Conservation (phyloP, 2,797 vertebrate genomes). For the Tiaroga cobitis region DNA sequence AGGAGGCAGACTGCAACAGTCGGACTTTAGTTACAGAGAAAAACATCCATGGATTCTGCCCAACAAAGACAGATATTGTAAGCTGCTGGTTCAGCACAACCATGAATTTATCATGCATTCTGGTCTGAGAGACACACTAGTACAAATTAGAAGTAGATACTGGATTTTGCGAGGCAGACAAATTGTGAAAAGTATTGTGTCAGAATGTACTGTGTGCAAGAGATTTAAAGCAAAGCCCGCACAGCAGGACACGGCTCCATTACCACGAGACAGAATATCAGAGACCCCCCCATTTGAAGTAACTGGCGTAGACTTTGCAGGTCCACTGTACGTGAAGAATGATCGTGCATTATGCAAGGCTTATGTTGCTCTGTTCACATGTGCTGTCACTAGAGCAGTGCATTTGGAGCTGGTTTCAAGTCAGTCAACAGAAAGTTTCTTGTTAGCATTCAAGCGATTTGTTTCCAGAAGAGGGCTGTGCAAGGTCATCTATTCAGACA, state of each 20-base stretch:
- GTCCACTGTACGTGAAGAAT: neutral
- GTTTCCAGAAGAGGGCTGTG: constrained; percentile 22
- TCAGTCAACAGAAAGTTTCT: constrained; percentile 18
- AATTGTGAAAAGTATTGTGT: too few relatives aligned
- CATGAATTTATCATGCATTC: too few relatives aligned
- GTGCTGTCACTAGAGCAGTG: constrained; percentile 44
- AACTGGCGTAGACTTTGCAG: neutral
- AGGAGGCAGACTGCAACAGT: too few relatives aligned
- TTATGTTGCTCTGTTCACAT: constrained; percentile 47
- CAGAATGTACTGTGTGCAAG: too few relatives aligned
- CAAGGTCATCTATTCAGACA: constrained; percentile 40
- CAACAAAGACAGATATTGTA: too few relatives aligned
- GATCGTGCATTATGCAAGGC: neutral
- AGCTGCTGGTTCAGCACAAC: too few relatives aligned
- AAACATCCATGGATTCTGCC: too few relatives aligned
- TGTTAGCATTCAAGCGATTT: constrained; percentile 8
- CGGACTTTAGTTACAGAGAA: too few relatives aligned
- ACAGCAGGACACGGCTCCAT: neutral
- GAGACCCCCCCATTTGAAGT: constrained; percentile 17
- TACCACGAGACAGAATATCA: constrained; percentile 2
- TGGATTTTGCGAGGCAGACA: too few relatives aligned
- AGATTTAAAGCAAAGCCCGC: too few relatives aligned
- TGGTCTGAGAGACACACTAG: too few relatives aligned
- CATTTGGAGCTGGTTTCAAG: constrained; percentile 44
- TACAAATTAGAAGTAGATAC: too few relatives aligned